Conservation (phyloP, 1,140 invertebrate genomes). For the Cryptotermes secundus region DNA sequence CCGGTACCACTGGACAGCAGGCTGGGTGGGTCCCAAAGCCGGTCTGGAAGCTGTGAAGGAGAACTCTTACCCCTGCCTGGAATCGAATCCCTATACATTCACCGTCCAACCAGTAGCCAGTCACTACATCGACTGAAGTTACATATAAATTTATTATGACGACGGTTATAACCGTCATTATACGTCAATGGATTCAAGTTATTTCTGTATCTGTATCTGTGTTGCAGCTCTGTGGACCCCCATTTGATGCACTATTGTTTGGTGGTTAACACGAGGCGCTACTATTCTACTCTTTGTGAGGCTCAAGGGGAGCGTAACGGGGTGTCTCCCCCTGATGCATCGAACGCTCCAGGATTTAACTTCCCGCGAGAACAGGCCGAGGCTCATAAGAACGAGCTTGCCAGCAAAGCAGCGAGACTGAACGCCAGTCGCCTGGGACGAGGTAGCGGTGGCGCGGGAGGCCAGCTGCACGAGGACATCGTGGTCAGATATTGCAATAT, state of each 20-base stretch:
- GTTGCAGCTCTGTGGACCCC: conserved; percentile 55
- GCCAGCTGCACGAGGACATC: conserved; percentile 37
- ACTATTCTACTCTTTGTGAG: conserved; percentile 57
- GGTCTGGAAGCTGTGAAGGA: too few relatives aligned
- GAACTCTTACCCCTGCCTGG: too few relatives aligned
- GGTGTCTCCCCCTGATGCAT: conserved; percentile 38
- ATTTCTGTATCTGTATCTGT: too few relatives aligned
- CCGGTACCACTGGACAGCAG: too few relatives aligned
- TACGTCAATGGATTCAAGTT: too few relatives aligned
- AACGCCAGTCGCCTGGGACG: conserved; percentile 25
- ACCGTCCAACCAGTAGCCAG: too few relatives aligned
- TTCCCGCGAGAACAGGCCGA: conserved; percentile 29
- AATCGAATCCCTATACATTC: too few relatives aligned
- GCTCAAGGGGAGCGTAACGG: conserved; percentile 48
- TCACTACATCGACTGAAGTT: too few relatives aligned
- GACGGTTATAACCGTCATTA: too few relatives aligned
- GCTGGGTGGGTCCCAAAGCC: too few relatives aligned
- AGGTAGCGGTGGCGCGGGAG: background rate
- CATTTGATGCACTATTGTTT: conserved; percentile 59
- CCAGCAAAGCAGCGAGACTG: conserved; percentile 21
- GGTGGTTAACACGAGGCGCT: conserved; percentile 54
- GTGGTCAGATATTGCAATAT: conserved; percentile 22
- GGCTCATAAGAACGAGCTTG: conserved; percentile 31
- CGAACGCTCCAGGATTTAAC: conserved; percentile 37
- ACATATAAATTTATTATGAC: too few relatives aligned